phyloP scores from a whole-genome alignment of 1,140 invertebrate genomes.

The Tetraneura akinire region DNA sequence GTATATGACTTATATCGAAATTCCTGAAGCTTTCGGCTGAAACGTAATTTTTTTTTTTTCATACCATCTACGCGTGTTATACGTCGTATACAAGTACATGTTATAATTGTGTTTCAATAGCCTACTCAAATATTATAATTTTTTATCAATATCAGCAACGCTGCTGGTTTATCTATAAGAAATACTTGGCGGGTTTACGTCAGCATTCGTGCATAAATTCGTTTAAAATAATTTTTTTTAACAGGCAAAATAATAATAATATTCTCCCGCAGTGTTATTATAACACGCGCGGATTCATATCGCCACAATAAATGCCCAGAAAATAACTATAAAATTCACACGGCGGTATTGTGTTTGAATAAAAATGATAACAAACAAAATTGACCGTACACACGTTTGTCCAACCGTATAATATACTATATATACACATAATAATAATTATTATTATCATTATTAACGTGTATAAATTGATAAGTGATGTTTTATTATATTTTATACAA shows the following conservation, averaged over 20 bases:
- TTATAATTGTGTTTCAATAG: neutral
- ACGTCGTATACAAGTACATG: no score
- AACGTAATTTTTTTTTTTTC: neutral
- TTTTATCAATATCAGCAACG: neutral
- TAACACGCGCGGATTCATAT: no score
- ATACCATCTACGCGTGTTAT: no score
- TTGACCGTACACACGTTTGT: no score
- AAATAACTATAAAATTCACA: neutral
- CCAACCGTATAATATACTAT: no score
- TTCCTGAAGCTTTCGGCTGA: neutral
- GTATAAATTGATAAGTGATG: no score
- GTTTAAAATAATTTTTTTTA: neutral
- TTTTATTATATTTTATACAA: no score
- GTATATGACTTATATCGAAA: neutral
- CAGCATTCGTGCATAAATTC: neutral
- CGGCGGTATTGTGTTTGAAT: no score
- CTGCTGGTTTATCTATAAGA: slow-evolving; percentile 23
- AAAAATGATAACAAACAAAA: slow-evolving; percentile 21
- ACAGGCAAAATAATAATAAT: no score
- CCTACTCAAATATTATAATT: neutral
- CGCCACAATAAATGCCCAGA: neutral
- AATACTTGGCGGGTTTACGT: slow-evolving; percentile 23
- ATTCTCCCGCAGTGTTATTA: no score
- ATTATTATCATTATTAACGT: no score
- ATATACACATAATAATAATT: no score